Conservation (phyloP, 2,888 invertebrate species). For the Apamea monoglypha region DNA sequence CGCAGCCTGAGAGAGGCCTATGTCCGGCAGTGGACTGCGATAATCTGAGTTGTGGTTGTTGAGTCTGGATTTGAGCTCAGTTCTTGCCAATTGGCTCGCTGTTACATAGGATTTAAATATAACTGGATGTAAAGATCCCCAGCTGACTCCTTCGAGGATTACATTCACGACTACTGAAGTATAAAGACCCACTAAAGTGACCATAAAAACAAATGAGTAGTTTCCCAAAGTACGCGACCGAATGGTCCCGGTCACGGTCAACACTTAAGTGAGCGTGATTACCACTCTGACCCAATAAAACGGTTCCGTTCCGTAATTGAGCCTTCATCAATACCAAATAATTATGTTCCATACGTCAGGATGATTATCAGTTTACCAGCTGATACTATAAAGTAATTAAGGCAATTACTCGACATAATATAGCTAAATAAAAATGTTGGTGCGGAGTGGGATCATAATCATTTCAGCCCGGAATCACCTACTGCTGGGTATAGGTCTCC, state of each 20-base stretch:
- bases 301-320: not conserved
- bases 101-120: not conserved
- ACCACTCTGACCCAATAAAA: slow-evolving; percentile 10
- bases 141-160: not conserved
- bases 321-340: not conserved
- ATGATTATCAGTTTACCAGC: not conserved
- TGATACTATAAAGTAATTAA: not conserved
- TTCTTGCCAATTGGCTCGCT: not conserved
- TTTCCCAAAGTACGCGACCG: not conserved
- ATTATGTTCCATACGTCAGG: not conserved
- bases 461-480: no score
- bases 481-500: no score
- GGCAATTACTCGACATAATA: no score
- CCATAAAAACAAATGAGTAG: not conserved
- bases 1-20: no score
- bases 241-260: not conserved
- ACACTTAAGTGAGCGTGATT: not conserved
- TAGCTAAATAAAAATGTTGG: no score
- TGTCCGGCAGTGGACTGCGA: no score
- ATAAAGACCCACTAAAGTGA: not conserved
- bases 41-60: no score
- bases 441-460: no score
- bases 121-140: not conserved
- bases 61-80: not conserved
- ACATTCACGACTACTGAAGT: not conserved